Evolutionary conservation across 1,140 invertebrate species (phyloP), one percentile per base, ranked within the genome.

Genomic region (Aphelenchoides fujianensis): DNA sequence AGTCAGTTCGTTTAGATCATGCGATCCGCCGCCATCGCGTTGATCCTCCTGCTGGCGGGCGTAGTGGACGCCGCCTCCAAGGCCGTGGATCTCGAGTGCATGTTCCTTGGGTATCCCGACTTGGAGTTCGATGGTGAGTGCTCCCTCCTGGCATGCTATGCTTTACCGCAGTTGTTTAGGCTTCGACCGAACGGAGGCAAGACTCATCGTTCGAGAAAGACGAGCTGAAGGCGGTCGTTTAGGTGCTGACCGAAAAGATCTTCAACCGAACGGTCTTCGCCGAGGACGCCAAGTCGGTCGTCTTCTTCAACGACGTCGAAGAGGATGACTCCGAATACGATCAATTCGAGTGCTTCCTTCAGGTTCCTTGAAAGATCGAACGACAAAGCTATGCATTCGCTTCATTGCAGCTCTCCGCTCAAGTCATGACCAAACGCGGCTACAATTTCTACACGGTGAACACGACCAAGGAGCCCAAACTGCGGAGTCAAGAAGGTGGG

Each of bases 71-170:
- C 63, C 12, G 32, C 63, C n/a, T 16, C 63, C 19, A 66, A 66
- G 31, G 63, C 64, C 2, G 87, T 91, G 2, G 85, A 91, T 30
- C 83, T 91, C 2, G 82, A 77, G 66, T 82, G 80, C 68, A 83
- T 83, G 82, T 83, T 83, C 70, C 67, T 83, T n/a, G 82, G 82
- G 23, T 83, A 84, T 69, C 82, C 82, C 9, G 82, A 84, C 48
- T 68, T 83, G 27, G 83, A 83, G 66, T 83, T 84, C 57, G 82
- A 83, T 59, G 82, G 81, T n/a, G n/a, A n/a, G n/a, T n/a, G n/a
- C n/a, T n/a, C n/a, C n/a, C n/a, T n/a, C n/a, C n/a, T n/a, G n/a
- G n/a, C n/a, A n/a, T n/a, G n/a, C 66, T 81, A 80, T 67, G 82
- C 12, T 48, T 23, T 12, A 48, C 12, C 41, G 5, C 5, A 59